These are phyloP conservation scores for Drosophila elegans DNA, from an alignment of 1,140 invertebrate genomes.

Conservation along the genomic window DNA sequence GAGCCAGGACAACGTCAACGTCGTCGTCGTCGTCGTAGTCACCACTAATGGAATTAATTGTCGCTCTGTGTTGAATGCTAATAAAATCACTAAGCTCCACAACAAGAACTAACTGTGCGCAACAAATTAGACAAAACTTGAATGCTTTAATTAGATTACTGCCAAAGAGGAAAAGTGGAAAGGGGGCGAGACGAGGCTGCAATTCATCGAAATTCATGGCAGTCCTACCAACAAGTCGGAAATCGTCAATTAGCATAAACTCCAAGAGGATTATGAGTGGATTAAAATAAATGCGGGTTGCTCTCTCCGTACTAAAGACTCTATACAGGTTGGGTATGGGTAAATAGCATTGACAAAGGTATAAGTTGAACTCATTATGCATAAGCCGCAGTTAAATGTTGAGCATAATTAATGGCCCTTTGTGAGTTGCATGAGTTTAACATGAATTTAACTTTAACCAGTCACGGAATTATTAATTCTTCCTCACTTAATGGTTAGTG, in stretches of 20 bases:
- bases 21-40: slow-evolving; percentile 21
- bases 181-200: slow-evolving; percentile 4
- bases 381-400: slow-evolving; percentile 41
- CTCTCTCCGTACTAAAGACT: slow-evolving; percentile 11
- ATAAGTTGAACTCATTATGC: slow-evolving; percentile 51
- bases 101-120: slow-evolving; percentile 49
- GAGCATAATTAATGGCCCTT: slow-evolving; percentile 39
- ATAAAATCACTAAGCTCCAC: slow-evolving; percentile 65
- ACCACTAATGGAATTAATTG: slow-evolving; percentile 76
- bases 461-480: slow-evolving; percentile 13
- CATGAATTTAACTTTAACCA: neutral
- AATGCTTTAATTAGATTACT: slow-evolving; percentile 71
- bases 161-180: neutral
- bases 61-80: slow-evolving; percentile 68
- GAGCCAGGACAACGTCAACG: slow-evolving; percentile 12
- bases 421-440: neutral
- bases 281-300: slow-evolving; percentile 63
- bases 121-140: slow-evolving; percentile 71
- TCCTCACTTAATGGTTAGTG: slow-evolving; percentile 40
- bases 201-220: slow-evolving; percentile 33
- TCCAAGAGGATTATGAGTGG: slow-evolving; percentile 62
- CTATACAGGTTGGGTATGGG: neutral
- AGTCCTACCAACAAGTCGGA: slow-evolving; percentile 12
- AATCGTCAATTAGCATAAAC: slow-evolving; percentile 64
- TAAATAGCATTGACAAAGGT: slow-evolving; percentile 48